phyloP scores from a whole-genome alignment of 2,888 invertebrate genomes.

The Aplocera efformata region DNA sequence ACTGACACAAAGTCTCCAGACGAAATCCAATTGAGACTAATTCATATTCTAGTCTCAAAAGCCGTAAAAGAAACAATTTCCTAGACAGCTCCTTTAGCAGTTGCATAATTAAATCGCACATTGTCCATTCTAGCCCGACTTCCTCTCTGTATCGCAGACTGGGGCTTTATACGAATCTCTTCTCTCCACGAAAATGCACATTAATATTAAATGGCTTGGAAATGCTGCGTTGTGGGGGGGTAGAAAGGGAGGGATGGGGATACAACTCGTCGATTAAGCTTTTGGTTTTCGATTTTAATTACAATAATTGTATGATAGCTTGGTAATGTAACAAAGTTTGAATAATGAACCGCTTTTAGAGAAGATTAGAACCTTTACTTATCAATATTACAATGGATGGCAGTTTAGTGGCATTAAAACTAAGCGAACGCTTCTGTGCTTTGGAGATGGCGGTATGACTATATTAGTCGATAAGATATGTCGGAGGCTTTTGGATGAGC shows the following conservation, averaged over 20 bases:
- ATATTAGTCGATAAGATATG: too few species aligned
- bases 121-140: slow-evolving; percentile 61
- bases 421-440: too few species aligned
- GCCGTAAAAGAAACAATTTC: slow-evolving; percentile 41
- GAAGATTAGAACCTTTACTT: too few species aligned
- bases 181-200: slow-evolving; percentile 80
- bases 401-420: too few species aligned
- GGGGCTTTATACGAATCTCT: slow-evolving; percentile 77
- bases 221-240: slow-evolving; percentile 73
- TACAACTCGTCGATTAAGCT: slow-evolving; percentile 73
- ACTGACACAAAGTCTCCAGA: too few species aligned
- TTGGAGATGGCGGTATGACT: too few species aligned
- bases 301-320: slow-evolving; percentile 1
- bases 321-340: too few species aligned
- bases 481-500: too few species aligned
- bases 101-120: slow-evolving; percentile 67
- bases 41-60: slow-evolving; percentile 33
- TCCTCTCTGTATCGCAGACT: slow-evolving; percentile 73
- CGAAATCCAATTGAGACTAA: slow-evolving; percentile 27
- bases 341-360: too few species aligned
- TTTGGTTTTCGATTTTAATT: slow-evolving; percentile 45
- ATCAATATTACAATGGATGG: too few species aligned
- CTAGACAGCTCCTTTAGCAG: slow-evolving; percentile 26
- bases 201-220: slow-evolving; percentile 82
- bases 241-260: slow-evolving; percentile 47